A percentile compares a stretch with the other conserved stretches of the same genome.
Evolutionary conservation across 2,113 vertebrate species (phyloP).

Genomic region (Microtus ochrogaster): DNA sequence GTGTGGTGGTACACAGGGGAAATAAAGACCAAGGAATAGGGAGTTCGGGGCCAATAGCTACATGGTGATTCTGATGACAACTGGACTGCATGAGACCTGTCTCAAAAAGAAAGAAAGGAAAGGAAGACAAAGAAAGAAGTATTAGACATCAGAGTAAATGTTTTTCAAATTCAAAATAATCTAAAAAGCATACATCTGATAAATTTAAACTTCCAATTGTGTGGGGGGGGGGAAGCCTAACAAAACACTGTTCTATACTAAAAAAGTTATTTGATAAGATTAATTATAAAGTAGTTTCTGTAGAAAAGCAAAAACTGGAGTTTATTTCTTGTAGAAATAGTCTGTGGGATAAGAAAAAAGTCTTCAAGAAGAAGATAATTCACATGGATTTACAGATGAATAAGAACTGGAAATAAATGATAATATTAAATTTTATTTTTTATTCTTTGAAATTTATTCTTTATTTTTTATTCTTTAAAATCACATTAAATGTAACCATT

Average conservation of each 20-base stretch:
- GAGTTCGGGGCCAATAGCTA: not conserved
- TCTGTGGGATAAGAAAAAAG: not conserved
- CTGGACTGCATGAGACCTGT: not conserved
- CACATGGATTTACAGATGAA: not conserved
- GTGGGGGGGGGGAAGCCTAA: not conserved
- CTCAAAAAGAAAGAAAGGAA: not conserved
- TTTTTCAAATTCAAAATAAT: constrained; percentile 19
- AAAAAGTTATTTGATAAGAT: not conserved
- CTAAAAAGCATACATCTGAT: not conserved
- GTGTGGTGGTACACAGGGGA: too few relatives aligned
- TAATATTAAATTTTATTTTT: not conserved
- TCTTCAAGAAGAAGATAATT: not conserved
- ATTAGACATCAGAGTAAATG: not conserved
- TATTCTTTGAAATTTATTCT: not conserved
- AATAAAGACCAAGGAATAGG: not conserved
- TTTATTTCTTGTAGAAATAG: not conserved
- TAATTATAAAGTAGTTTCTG: not conserved
- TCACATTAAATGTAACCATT: constrained; percentile 39
- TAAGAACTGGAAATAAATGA: not conserved
- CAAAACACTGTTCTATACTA: not conserved
- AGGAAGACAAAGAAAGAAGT: too few relatives aligned
- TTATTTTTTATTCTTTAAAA: not conserved
- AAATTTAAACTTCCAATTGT: not conserved
- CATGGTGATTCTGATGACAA: not conserved
- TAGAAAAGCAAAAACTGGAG: not conserved